phyloP scores from a whole-genome alignment of 2,113 vertebrate species.

The Clupea harengus region DNA sequence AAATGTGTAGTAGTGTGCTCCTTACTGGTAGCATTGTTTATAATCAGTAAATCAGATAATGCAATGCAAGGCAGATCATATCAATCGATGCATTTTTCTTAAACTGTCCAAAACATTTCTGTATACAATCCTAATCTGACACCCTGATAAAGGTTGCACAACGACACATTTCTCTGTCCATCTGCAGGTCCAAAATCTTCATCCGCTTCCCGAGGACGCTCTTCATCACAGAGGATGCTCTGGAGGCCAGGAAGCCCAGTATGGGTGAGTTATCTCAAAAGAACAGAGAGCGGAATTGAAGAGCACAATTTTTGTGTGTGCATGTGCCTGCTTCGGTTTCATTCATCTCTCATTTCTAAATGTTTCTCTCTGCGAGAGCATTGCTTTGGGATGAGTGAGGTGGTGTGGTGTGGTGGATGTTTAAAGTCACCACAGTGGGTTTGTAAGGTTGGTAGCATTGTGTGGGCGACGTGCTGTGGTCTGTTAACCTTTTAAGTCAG shows the following conservation, averaged over 20 bases:
- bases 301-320: not conserved
- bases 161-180: not conserved
- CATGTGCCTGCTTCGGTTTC: not conserved
- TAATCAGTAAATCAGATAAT: not conserved
- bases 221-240: constrained; percentile 91
- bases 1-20: too few species aligned
- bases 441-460: too few species aligned
- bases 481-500: too few species aligned
- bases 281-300: not conserved
- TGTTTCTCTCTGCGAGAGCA: too few species aligned
- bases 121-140: not conserved
- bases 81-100: not conserved
- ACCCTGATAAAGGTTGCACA: not conserved
- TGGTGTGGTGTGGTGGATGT: too few species aligned
- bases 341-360: too few species aligned
- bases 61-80: not conserved
- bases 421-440: too few species aligned
- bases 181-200: constrained; percentile 94
- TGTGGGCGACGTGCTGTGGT: too few species aligned
- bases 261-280: constrained; percentile 74
- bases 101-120: not conserved
- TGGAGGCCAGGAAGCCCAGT: constrained; percentile 88
- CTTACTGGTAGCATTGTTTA: not conserved
- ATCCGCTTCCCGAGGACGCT: constrained; percentile 97
- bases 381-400: too few species aligned